A percentile compares a stretch with the other conserved stretches of the same genome.
phyloP scores from a whole-genome alignment of 2,113 vertebrate genomes.

The Astur gentilis region DNA sequence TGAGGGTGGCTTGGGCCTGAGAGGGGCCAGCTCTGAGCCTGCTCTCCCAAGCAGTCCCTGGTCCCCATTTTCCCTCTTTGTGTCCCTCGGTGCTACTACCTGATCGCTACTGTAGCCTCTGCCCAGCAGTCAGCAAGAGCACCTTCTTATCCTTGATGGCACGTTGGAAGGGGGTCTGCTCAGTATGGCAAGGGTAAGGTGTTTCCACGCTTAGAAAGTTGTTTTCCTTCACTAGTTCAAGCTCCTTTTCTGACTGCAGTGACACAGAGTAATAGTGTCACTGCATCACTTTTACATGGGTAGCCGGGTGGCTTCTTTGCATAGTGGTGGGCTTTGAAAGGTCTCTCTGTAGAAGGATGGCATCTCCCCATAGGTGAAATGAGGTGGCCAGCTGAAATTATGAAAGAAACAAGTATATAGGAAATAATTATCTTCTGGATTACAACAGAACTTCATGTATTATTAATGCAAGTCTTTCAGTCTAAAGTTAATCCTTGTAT shows the following conservation, averaged over 20 bases:
- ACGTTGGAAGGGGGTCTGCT: background rate
- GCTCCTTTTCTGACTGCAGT: background rate
- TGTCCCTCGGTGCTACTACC: background rate
- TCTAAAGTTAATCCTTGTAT: background rate
- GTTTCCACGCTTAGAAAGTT: background rate
- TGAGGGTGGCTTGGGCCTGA: background rate
- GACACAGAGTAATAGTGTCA: background rate
- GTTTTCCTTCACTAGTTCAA: background rate
- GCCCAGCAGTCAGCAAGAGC: background rate
- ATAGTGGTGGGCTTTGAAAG: background rate
- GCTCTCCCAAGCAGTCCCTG: background rate
- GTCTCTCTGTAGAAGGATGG: background rate
- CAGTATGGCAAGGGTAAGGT: background rate
- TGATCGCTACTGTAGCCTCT: background rate
- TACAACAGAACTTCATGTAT: background rate
- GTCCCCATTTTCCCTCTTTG: background rate
- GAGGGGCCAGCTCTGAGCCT: background rate
- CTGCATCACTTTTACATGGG: background rate
- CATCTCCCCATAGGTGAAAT: background rate
- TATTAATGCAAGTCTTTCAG: background rate
- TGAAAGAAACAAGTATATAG: background rate
- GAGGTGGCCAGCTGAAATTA: background rate
- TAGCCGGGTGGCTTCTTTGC: background rate
- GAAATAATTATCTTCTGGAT: background rate
- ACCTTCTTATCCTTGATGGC: rapidly evolving